Evolutionary conservation across 2,113 vertebrate genomes (phyloP), one percentile per base, ranked within the genome.

Genomic region (Ictalurus furcatus): DNA sequence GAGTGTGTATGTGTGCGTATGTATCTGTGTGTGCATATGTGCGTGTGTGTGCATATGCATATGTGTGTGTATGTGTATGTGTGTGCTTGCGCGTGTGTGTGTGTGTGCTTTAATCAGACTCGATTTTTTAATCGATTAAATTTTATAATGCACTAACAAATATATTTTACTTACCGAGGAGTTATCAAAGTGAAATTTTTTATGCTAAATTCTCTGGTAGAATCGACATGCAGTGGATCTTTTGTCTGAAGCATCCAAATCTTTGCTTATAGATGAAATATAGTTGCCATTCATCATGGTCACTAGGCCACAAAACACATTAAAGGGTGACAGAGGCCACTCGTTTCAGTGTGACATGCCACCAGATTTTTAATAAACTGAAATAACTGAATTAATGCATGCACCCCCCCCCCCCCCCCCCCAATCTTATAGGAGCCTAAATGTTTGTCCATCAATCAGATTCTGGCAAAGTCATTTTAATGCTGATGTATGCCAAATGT

Each of bases 401-500:
- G 12, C 56, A 44, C 58, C 44, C 82, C 56, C 71, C 16, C 82
- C 91, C 84, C 91, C 71, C 80, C 21, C 78, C 65, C 63, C 74
- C 85, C 78, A 61, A 48, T 80, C 89, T 92, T 78, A 78, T 21
- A 80, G n/a, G 74, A 80, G 25, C 63, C 23, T 80, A 48, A 69
- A 58, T 88, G 78, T 88, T 88, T 82, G 56, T 84, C 37, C 87
- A 59, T 76, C 91, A 94, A 91, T 92, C 89, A 95, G 92, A 92
- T 81, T 85, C 89, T 88, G 88, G 92, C 90, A 90, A 92, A 93
- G 92, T 93, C 89, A 93, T 90, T 92, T 92, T 67, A 89, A 88
- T 82, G 88, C 83, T 92, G 91, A 90, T 90, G 90, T 92, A 86
- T 91, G 94, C 94, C 94, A 95, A 95, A 94, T 94, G 93, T 88